Evolutionary conservation across 2,113 vertebrate genomes (phyloP), one percentile per base, ranked within the genome.

Genomic region (Psettodes erumei): DNA sequence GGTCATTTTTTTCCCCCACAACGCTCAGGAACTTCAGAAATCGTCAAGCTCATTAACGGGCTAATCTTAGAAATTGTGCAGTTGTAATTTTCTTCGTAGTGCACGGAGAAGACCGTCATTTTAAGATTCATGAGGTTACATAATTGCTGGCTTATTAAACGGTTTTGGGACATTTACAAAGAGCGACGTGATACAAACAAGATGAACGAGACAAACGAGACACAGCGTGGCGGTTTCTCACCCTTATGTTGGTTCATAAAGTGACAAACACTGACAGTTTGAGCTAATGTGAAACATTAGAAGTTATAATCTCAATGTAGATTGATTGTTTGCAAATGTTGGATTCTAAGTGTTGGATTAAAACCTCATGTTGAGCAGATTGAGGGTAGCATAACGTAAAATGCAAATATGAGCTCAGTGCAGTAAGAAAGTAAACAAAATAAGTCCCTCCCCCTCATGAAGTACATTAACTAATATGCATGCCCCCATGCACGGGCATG

Each of bases 81-180:
- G 53, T 56, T 25, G 75, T 83, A 81, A 78, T 71, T 72, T 83
- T 38, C 58, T 43, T 66, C 54, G 16, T 33, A 64, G 75, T 66
- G 81, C 66, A 61, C 60, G 37, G 68, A 56, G 84, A n/a, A 87
- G 59, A 84, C 70, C 75, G 78, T 67, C 74, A 71, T 50, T 84
- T 88, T 89, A 82, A 82, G 67, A 87, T 87, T 89, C 75, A 83
- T 79, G 81, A 85, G 70, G 55, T 73, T 83, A 86, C 77, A 82
- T 88, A 85, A 87, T 83, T 86, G 43, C 72, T 37, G 50, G 48
- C 42, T 78, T 83, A 81, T 87, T 85, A 87, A 86, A 81, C 65
- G 71, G 54, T 84, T 86, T 75, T 42, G 79, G 77, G 53, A 69
- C 32, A 35, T 75, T 71, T 35, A 53, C 55, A 77, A 68, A 37